phyloP scores from a whole-genome alignment of 2,113 vertebrate species.

The Bostrychus sinensis region DNA sequence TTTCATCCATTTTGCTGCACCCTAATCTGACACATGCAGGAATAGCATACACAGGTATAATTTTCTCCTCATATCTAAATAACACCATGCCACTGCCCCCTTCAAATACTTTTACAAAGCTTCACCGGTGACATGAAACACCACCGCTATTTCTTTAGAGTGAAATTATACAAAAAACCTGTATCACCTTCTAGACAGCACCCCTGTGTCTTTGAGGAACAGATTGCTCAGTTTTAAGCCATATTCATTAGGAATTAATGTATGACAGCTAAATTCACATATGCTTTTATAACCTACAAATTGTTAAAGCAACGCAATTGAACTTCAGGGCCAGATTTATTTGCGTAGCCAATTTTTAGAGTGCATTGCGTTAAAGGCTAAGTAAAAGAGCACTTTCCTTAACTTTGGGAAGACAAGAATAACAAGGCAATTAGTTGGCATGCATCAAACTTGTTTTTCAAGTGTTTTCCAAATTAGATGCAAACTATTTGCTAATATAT shows the following conservation, averaged over 20 bases:
- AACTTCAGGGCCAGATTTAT: not conserved
- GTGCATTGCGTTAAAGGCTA: not conserved
- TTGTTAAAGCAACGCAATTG: not conserved
- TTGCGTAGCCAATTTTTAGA: not conserved
- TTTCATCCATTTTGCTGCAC: not conserved
- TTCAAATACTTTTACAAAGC: slow-evolving; percentile 9
- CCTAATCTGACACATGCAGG: not conserved
- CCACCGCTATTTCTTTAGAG: not conserved
- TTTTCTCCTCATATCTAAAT: not conserved
- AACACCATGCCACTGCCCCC: not conserved
- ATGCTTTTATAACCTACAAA: slow-evolving; percentile 1
- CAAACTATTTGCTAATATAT: slow-evolving; percentile 73
- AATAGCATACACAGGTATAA: slow-evolving; percentile 1
- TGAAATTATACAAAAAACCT: not conserved
- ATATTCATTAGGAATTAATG: not conserved
- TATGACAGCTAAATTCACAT: not conserved
- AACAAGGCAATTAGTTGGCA: slow-evolving; percentile 28
- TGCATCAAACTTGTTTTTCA: slow-evolving; percentile 44
- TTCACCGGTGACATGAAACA: slow-evolving; percentile 1
- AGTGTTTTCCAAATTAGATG: slow-evolving; percentile 52
- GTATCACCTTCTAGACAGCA: not conserved
- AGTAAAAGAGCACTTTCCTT: slow-evolving; percentile 31
- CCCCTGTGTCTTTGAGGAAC: not conserved
- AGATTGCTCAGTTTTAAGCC: not conserved
- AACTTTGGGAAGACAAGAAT: slow-evolving; percentile 27